Base-by-base conservation (phyloP, 2,113 vertebrate species). In the Mesitornis unicolor region DNA sequence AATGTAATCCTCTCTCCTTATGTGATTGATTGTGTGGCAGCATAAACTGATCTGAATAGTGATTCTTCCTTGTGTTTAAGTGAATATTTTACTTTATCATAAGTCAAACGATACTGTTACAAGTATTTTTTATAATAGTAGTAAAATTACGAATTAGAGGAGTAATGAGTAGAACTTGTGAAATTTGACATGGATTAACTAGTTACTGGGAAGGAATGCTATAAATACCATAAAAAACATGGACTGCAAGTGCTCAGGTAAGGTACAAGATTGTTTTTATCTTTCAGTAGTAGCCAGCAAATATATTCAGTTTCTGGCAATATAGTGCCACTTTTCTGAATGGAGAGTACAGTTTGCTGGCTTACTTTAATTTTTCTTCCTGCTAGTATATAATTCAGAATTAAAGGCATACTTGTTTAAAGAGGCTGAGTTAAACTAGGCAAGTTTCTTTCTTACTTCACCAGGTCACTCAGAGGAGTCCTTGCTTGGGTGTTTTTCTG, bases 31-130 rank as follows among this genome's bases (percentile, higher is more conserved):
- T 48, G 43, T 28, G n/a, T 57, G 10, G 60, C 69, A 21, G 26
- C 18, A 14, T 43, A 25, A 86, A 65, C 38, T 0, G 1, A 47
- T 40, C 31, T 24, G 15, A 33, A 29, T 10, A 70, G 56, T 1
- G 1, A 53, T 77, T 74, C 31, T 65, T 76, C n/a, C 28, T 26
- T 5, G 0, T 25, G 9, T 42, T 56, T 53, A n/a, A 86, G 42
- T 73, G 80, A 95, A 77, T 71, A 13, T 47, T 73, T 56, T 36
- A 42, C 33, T 61, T 81, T 2, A 4, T 28, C 0, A 3, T 45
- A 77, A 77, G 56, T 18, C 35, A 2, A 73, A 0, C 69, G 4
- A 17, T 21, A 43, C 15, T 25, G 7, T 51, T 20, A 24, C 17
- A 29, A 51, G 9, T 43, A 10, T 35, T 65, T 73, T 90, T 79